A percentile compares a stretch with the other conserved stretches of the same genome.
These are phyloP conservation scores for Chauna torquata DNA, from an alignment of 2,113 vertebrate species.

Conservation along the genomic window DNA sequence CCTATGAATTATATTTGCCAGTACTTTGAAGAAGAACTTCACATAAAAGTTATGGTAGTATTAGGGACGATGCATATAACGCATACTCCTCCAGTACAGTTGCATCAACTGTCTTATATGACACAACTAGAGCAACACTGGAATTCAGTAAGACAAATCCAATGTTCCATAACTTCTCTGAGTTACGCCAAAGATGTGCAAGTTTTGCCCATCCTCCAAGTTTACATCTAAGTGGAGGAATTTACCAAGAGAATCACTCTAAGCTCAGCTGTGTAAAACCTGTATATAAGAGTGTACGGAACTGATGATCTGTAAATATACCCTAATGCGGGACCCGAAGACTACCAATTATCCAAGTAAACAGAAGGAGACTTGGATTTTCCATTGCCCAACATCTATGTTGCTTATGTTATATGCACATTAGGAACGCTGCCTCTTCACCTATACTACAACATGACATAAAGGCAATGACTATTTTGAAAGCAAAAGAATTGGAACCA, in stretches of 20 bases:
- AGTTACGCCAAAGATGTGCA: background rate
- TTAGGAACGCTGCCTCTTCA: background rate
- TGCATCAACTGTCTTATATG: background rate
- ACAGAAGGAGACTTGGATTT: background rate
- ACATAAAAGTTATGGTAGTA: background rate
- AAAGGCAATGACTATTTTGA: background rate
- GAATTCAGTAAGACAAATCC: background rate
- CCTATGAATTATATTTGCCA: background rate
- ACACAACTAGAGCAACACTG: background rate
- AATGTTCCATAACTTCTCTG: accelerated
- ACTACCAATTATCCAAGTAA: background rate
- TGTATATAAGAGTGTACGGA: background rate
- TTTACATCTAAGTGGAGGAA: background rate
- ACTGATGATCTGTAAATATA: accelerated
- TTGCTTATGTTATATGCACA: background rate
- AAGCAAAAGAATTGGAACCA: background rate
- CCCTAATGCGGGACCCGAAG: background rate
- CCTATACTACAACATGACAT: background rate
- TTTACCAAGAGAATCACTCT: background rate
- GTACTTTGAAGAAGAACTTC: background rate
- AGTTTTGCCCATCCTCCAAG: background rate
- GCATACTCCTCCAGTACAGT: background rate
- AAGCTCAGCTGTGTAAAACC: background rate
- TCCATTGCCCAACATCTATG: background rate
- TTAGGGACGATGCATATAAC: background rate